These are phyloP conservation scores for Petaurus breviceps DNA, from an alignment of 2,113 vertebrate species.

Conservation along the genomic window DNA sequence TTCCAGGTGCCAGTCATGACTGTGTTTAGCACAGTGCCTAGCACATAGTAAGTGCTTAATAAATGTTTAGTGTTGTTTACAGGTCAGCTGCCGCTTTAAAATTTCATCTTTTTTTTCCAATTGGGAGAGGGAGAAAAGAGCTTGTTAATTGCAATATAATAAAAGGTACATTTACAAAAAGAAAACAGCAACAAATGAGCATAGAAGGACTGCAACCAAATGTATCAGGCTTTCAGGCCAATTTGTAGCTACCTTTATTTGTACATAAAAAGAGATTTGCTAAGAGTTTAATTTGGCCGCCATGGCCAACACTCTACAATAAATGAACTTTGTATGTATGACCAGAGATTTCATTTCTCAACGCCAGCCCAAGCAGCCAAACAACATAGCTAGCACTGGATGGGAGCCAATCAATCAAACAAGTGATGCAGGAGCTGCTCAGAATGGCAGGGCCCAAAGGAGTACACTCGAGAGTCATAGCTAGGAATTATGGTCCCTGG, in stretches of 20 bases:
- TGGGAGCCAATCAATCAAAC: background rate
- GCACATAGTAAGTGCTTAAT: background rate
- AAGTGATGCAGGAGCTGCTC: background rate
- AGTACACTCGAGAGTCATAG: background rate
- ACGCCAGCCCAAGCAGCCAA: background rate
- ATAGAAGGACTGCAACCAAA: background rate
- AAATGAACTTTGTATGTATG: constrained; percentile 30
- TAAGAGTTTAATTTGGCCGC: background rate
- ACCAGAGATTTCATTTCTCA: constrained; percentile 38
- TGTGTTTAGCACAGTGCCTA: background rate
- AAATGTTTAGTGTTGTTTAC: background rate
- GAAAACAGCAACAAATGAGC: background rate
- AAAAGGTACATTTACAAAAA: background rate
- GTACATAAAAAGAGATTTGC: constrained; percentile 19
- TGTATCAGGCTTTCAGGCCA: background rate
- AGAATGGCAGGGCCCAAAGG: background rate
- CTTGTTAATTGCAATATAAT: background rate
- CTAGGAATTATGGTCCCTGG: background rate
- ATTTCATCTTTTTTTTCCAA: background rate
- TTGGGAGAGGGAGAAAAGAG: background rate
- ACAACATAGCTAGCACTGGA: background rate
- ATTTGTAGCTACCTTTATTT: constrained; percentile 3
- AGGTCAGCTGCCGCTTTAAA: background rate
- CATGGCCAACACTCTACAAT: constrained; percentile 4
- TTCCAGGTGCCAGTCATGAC: background rate